Base-by-base conservation (phyloP, 2,113 vertebrate species). In the Suncus etruscus region DNA sequence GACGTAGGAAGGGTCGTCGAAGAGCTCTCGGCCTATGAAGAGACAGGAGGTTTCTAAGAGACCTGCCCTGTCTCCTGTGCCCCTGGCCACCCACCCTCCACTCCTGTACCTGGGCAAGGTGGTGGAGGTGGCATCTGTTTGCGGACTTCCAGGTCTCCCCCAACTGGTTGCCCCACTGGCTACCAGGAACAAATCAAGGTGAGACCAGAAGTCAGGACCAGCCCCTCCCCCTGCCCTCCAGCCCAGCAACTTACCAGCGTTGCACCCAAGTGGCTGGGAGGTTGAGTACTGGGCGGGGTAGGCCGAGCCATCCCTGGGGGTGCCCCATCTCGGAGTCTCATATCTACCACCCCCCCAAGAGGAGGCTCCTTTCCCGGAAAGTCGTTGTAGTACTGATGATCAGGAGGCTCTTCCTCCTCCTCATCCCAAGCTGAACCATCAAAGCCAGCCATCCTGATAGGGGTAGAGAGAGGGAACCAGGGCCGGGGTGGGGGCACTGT, bases 381-480 rank as follows among this genome's bases (percentile, higher is more conserved):
- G 93, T 99, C 99, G 9, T 99, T 99, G 95, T 99, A 99, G 96
- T 99, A 99, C 4, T 99, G 99, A 91, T 99, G 99, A 6, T 99
- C 99, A 0, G 98, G 95, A 9, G 98, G 97, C 3, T 98, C 98
- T 90, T 99, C 98, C 15, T 99, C 98, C 22, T 99, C 98, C 93
- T 99, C 99, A 83, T 99, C 99, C 99, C 99, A 99, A 3, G 99
- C 99, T 6, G 99, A 99, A 91, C 98, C 98, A 66, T 99, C 99
- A 10, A 99, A 99, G 0, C 99, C 99, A 20, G 99, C 98, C 99
- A 99, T 99, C 97, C 99, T 99, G 94, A 31, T 54, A 50, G 22
- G 20, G 31, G 48, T 45, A 77, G 48, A 58, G 8, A 9, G 22
- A 66, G 3, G 22, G 31, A 16, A 50, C 15, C 0, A 7, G 14